These are phyloP conservation scores for Amblyornis subalaris DNA, from an alignment of 2,113 vertebrate species.

Conservation along the genomic window DNA sequence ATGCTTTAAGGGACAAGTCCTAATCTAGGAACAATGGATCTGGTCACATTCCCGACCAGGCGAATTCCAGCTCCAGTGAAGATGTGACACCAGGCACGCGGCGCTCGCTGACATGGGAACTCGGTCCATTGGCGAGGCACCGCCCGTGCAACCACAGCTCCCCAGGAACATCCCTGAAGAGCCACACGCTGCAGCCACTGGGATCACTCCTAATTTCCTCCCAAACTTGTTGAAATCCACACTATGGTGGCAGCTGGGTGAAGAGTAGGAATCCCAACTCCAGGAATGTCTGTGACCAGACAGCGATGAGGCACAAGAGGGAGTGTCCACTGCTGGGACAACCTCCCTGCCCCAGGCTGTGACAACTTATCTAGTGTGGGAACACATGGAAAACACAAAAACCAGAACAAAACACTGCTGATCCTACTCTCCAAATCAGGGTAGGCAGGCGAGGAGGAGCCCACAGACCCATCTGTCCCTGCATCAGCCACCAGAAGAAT, in stretches of 20 bases:
- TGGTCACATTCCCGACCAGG: background rate
- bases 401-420: background rate
- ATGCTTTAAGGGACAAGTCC: background rate
- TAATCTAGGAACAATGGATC: background rate
- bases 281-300: background rate
- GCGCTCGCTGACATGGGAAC: background rate
- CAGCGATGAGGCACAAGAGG: fast-evolving
- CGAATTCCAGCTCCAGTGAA: background rate
- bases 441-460: background rate
- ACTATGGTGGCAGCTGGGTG: fast-evolving
- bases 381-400: background rate
- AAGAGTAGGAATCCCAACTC: background rate
- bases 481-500: background rate
- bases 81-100: background rate
- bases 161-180: background rate
- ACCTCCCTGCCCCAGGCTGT: background rate
- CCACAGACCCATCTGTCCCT: background rate
- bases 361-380: background rate
- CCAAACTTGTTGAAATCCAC: background rate
- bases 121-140: fast-evolving
- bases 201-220: background rate
- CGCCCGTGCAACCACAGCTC: background rate
- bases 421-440: background rate
- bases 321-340: background rate
- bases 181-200: fast-evolving